Conservation (phyloP, 2,797 vertebrate species). For the Lutjanus argentimaculatus region DNA sequence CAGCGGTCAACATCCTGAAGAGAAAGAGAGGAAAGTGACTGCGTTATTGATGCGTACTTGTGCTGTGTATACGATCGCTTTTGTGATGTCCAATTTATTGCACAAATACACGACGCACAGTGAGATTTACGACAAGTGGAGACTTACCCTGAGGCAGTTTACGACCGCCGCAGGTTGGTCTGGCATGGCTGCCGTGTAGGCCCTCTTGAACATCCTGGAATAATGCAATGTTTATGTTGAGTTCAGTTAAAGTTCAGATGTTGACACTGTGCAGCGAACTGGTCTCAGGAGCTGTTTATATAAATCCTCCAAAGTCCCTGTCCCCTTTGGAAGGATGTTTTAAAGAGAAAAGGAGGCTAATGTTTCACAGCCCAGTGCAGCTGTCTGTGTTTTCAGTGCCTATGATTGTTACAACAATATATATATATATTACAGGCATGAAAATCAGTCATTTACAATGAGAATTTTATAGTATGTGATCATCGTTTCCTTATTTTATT, state of each 20-base stretch:
- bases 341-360: constrained; percentile 62
- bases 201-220: constrained; percentile 94
- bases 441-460: constrained; percentile 50
- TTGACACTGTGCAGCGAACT: constrained; percentile 77
- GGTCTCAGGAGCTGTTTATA: constrained; percentile 78
- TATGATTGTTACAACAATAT: constrained; percentile 31
- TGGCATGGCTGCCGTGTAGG: constrained; percentile 91
- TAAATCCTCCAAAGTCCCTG: constrained; percentile 65
- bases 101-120: constrained; percentile 21
- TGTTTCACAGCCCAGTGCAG: constrained; percentile 53
- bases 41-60: constrained; percentile 33
- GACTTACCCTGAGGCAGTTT: constrained; percentile 92
- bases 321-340: constrained; percentile 74
- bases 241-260: constrained; percentile 80
- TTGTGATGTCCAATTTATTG: constrained; percentile 51
- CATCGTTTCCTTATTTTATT: constrained; percentile 23
- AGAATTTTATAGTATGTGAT: constrained; percentile 30
- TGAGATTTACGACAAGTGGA: constrained; percentile 40
- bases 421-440: not conserved
- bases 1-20: constrained; percentile 92
- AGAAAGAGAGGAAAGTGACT: constrained; percentile 29
- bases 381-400: constrained; percentile 51
- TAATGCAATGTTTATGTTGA: constrained; percentile 77
- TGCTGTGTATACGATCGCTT: constrained; percentile 8
- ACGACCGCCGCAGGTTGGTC: constrained; percentile 90